phyloP scores from a whole-genome alignment of 2,888 invertebrate species.

The Acanthosepion lycidas region DNA sequence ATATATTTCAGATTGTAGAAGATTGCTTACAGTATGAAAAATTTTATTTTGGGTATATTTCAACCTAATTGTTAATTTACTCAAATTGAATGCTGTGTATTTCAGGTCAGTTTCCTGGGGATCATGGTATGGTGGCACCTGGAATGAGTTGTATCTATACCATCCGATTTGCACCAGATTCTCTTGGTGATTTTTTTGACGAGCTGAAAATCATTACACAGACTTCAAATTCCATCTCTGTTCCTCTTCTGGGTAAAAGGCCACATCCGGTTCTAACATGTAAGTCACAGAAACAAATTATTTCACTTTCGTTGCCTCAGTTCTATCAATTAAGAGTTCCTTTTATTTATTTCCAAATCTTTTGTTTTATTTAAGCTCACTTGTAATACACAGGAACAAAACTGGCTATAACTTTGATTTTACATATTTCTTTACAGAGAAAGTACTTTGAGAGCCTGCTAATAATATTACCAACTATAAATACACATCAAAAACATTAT shows the following conservation, averaged over 20 bases:
- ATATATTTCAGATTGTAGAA: no score
- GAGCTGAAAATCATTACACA: constrained; percentile 72
- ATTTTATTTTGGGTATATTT: no score
- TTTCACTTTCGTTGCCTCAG: not conserved
- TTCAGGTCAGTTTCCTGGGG: constrained; percentile 74
- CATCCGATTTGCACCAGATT: constrained; percentile 74
- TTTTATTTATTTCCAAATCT: no score
- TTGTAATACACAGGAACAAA: no score
- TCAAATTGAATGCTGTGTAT: not conserved
- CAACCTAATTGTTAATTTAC: no score
- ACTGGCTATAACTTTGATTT: no score
- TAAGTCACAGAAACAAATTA: constrained; percentile 56
- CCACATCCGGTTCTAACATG: constrained; percentile 71
- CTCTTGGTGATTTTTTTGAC: constrained; percentile 72
- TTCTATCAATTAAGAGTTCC: not conserved
- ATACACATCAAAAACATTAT: no score
- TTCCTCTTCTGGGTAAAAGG: constrained; percentile 68
- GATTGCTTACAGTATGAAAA: no score
- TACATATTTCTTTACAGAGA: no score
- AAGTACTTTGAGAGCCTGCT: no score
- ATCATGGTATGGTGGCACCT: constrained; percentile 73
- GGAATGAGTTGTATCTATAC: constrained; percentile 74
- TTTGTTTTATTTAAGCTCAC: no score
- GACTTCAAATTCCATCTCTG: constrained; percentile 63
- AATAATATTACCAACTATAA: no score